Percentiles rank a stretch among this genome's conserved stretches.
Evolutionary conservation across 2,888 invertebrate genomes (phyloP).

Genomic region (Clanis bilineata): DNA sequence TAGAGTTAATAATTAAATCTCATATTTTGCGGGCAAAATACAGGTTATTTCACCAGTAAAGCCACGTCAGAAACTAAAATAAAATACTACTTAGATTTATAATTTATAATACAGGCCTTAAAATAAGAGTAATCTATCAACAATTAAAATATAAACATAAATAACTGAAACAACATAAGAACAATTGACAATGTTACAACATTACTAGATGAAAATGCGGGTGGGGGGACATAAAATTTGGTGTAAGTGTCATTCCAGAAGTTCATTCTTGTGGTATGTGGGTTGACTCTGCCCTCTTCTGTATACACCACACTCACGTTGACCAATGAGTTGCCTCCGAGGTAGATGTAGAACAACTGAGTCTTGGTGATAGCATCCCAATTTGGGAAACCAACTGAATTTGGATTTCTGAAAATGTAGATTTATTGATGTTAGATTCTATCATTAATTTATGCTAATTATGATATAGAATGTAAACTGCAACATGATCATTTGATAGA

Average conservation of each 20-base stretch:
- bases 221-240: slow-evolving; percentile 37
- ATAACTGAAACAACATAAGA: slow-evolving; percentile 35
- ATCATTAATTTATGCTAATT: too few relatives aligned
- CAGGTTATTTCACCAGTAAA: not conserved
- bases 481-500: too few relatives aligned
- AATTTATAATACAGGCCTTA: not conserved
- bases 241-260: slow-evolving; percentile 49
- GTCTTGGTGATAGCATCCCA: slow-evolving; percentile 30
- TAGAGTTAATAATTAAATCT: too few relatives aligned
- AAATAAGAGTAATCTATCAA: not conserved
- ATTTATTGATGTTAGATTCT: not conserved
- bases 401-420: slow-evolving; percentile 25
- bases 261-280: slow-evolving; percentile 44
- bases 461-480: not conserved
- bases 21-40: too few relatives aligned
- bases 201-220: not conserved
- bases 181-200: slow-evolving; percentile 29
- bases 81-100: not conserved
- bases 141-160: slow-evolving; percentile 35
- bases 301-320: slow-evolving; percentile 22
- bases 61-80: not conserved
- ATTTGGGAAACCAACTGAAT: not conserved
- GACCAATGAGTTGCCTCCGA: slow-evolving; percentile 35
- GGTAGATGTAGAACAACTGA: slow-evolving; percentile 38
- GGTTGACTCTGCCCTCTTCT: slow-evolving; percentile 40